Evolutionary conservation across 2,797 vertebrate genomes (phyloP).

Genomic region (Megaceryle alcyon): DNA sequence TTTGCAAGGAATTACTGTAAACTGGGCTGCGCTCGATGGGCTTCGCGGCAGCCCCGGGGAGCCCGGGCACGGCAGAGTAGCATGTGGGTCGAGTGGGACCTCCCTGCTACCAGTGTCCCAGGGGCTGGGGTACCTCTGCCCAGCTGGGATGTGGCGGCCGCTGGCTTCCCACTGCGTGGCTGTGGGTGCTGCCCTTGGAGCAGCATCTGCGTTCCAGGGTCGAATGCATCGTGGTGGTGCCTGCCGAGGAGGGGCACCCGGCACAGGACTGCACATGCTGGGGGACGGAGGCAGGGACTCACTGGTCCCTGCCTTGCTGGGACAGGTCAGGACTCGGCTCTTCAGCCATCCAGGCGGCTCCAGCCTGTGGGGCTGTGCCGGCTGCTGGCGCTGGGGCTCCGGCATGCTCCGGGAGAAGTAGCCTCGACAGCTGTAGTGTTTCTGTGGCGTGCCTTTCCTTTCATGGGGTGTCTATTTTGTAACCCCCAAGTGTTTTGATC

Average conservation of each 20-base stretch:
- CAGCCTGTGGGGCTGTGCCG: background rate
- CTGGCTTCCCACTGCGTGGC: accelerated
- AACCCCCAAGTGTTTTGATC: slow-evolving; percentile 67
- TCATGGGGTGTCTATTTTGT: slow-evolving; percentile 68
- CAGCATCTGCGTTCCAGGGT: too few species aligned
- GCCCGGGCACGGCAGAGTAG: accelerated
- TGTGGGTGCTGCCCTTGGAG: background rate
- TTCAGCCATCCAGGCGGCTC: background rate
- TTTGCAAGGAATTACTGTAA: slow-evolving; percentile 43
- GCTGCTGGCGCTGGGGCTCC: background rate
- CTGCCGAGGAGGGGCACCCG: background rate
- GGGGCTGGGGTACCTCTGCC: background rate
- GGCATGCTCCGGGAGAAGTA: background rate
- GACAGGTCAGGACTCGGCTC: accelerated
- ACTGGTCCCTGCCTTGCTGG: accelerated
- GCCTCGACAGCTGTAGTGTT: slow-evolving; percentile 56
- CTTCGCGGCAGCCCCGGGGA: background rate
- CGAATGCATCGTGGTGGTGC: accelerated
- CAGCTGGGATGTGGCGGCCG: accelerated
- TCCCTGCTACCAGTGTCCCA: background rate
- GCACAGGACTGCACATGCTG: background rate
- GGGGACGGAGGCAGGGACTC: background rate
- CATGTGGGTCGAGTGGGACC: background rate
- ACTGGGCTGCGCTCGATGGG: background rate
- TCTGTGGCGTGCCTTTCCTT: slow-evolving; percentile 64